Evolutionary conservation across 2,113 vertebrate species (phyloP).

Genomic region (Sinocyclocheilus grahami): DNA sequence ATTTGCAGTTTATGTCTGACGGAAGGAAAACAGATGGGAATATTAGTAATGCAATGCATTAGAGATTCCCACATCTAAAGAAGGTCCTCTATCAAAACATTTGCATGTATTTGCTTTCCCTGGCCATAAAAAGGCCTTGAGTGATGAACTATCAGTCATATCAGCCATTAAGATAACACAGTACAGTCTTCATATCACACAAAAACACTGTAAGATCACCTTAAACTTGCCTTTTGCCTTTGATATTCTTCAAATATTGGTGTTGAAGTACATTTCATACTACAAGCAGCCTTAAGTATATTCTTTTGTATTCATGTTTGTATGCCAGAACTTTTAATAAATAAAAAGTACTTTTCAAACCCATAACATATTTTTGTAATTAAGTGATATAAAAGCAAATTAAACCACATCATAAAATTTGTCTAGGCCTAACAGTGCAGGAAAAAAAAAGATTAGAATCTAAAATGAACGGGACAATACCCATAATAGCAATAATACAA

Average conservation of each 20-base stretch:
- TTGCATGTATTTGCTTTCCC: neutral
- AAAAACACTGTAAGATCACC: neutral
- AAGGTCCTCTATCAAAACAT: neutral
- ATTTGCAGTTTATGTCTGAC: conserved; percentile 1
- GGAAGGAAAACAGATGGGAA: neutral
- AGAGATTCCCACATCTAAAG: neutral
- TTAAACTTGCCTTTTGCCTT: conserved; percentile 3
- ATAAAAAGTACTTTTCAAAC: neutral
- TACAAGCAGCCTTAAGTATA: conserved; percentile 39
- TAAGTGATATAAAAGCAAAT: conserved; percentile 32
- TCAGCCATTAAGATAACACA: neutral
- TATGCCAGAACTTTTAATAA: neutral
- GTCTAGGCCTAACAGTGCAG: neutral
- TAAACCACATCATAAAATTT: neutral
- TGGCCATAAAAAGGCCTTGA: neutral
- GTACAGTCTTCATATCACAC: neutral
- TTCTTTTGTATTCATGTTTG: neutral
- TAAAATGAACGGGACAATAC: neutral
- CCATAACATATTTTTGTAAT: neutral
- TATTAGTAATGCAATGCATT: neutral
- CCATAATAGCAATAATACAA: neutral
- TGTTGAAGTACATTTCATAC: conserved; percentile 44
- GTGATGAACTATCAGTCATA: neutral
- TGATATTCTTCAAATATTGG: conserved; percentile 48
- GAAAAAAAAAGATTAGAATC: too few species aligned